Evolutionary conservation across 37 sponge, comb jelly and placozoan genomes (phyloP), one percentile per base, ranked within the genome.

Genomic region (Tethya wilhelma): DNA sequence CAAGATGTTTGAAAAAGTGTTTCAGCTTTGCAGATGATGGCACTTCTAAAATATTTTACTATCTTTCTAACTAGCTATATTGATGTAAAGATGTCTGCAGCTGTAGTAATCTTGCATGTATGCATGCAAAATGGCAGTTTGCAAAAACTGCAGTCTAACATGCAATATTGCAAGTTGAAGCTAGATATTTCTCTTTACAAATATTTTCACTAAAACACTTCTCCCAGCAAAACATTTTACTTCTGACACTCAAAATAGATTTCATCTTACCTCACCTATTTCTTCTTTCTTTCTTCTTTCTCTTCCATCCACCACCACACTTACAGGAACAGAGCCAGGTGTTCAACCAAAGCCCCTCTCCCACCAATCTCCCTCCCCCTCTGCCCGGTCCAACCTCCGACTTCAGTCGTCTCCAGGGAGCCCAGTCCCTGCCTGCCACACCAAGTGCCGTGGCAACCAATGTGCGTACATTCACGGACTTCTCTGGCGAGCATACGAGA

Each of bases 401-500:
- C 33, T 49, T 44, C 37, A 3, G 31, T 26, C 45, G 53, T 20
- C 82, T 57, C 2, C 53, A 49, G 14, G 69, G 69, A n/a, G 44
- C 75, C 58, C 87, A 87, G 60, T 87, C 87, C 8, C 87, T 87
- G 17, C 87, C 87, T 64, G 67, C 84, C 75, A 83, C 84, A 2
- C 84, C 84, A 56, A 57, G 75, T 22, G 28, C 80, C 22, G n/a
- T n/a, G n/a, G 46, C 73, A 14, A 86, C 79, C 14, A 79, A 42
- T 38, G 75, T 87, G 45, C 80, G 81, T 2, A 80, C 87, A 59
- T 87, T 87, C 73, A 71, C 72, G 1, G 87, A 87, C 62, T 80
- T 65, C 67, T 68, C 75, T 33, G 69, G 74, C 38, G 87, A 87
- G 70, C 87, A 87, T 69, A 79, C 67, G 0, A 75, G 87, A 0